Base-by-base conservation (phyloP, 1,140 invertebrate species). In the Drosophila bipectinata region DNA sequence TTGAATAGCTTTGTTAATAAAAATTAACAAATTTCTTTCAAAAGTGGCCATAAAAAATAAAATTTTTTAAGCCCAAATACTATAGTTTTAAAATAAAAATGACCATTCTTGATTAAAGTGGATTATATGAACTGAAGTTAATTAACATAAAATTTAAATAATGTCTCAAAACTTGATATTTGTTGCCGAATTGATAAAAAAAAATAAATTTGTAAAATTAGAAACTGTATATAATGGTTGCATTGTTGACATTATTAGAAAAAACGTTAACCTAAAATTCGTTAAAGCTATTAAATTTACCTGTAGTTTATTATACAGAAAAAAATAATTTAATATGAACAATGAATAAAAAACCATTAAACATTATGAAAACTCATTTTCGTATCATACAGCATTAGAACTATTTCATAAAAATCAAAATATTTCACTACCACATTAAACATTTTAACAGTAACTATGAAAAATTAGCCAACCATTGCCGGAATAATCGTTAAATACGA, bases 391-490 rank as follows among this genome's bases (percentile, higher is more conserved):
- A 64, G 18, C 47, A 34, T 34, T 44, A 41, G 80, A 85, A 77
- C 52, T 71, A 66, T 77, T 57, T 71, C 30, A 59, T 62, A 41
- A 62, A n/a, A 14, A 49, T 58, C 68, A 14, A 76, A 49, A 75
- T 32, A 58, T 52, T 71, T 64, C 73, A 79, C 72, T 79, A 77
- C 57, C 66, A 49, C 71, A 55, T 32, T 41, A 56, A 60, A 34
- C 72, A 41, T 74, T 48, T 68, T 55, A 68, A 73, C 61, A 68
- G 56, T 61, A 82, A 78, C 60, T 80, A 67, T 78, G 60, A 66
- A 62, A 77, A 83, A 83, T 85, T 78, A 85, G 82, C 82, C 82
- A 85, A 85, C 78, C 82, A 87, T 85, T 85, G 82, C 82, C 82
- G 82, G 64, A 87, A 68, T 37, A 71, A 72, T 49, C 74, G 73